A percentile compares a stretch with the other conserved stretches of the same genome.
These are phyloP conservation scores for Vanacampus margaritifer DNA, from an alignment of 2,113 vertebrate species.

Conservation along the genomic window DNA sequence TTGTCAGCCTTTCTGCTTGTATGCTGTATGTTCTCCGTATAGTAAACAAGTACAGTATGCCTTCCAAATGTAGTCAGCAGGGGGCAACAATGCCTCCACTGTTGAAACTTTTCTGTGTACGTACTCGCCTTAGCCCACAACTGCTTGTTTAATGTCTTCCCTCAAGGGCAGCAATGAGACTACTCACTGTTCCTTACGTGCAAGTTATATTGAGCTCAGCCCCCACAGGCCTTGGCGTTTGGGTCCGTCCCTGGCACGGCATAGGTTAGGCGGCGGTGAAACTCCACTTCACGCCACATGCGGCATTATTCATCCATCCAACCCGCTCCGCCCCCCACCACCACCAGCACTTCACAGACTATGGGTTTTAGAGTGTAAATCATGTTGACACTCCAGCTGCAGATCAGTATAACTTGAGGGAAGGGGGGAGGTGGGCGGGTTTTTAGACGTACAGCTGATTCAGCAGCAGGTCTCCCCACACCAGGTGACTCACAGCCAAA, in stretches of 20 bases:
- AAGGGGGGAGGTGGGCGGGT: background rate
- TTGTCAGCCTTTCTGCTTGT: too few relatives aligned
- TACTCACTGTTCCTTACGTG: conserved; percentile 17
- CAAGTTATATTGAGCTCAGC: conserved; percentile 27
- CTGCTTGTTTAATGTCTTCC: background rate
- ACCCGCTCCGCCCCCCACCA: background rate
- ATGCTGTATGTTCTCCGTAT: too few relatives aligned
- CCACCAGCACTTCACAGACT: background rate
- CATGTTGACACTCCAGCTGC: conserved; percentile 45
- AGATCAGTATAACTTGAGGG: conserved; percentile 10
- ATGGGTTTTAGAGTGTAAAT: conserved; percentile 29
- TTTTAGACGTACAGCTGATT: conserved; percentile 51
- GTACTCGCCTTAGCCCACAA: conserved; percentile 5
- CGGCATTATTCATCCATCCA: conserved; percentile 39
- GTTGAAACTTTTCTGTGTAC: conserved; percentile 10
- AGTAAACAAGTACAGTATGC: background rate
- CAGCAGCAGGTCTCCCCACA: conserved; percentile 42
- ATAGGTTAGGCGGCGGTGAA: conserved; percentile 50
- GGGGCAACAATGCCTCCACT: conserved; percentile 32
- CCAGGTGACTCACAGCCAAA: conserved; percentile 42
- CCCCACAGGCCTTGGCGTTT: conserved; percentile 20
- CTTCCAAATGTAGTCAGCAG: conserved; percentile 32
- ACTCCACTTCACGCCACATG: background rate
- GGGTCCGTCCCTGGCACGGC: conserved; percentile 47
- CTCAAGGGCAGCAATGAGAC: conserved; percentile 32